phyloP scores from a whole-genome alignment of 2,888 invertebrate species.

The Pilophorus perplexus region DNA sequence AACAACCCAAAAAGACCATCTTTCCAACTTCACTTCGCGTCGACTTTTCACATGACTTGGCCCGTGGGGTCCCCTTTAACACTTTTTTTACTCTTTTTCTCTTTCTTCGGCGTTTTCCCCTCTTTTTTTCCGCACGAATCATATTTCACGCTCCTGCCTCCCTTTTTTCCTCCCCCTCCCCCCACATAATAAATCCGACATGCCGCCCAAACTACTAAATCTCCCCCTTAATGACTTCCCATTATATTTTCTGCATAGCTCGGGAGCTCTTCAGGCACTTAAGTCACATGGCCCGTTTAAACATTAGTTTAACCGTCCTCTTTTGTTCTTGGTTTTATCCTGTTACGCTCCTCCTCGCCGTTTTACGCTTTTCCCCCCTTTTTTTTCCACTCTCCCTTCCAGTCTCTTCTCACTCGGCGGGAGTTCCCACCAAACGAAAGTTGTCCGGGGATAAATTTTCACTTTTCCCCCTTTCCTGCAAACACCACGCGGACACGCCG shows the following conservation, averaged over 20 bases:
- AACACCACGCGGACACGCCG: too few relatives aligned
- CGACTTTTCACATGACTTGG: slow-evolving; percentile 16
- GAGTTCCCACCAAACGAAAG: too few relatives aligned
- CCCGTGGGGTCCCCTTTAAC: not conserved
- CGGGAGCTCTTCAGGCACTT: slow-evolving; percentile 16
- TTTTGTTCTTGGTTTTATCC: slow-evolving; percentile 13
- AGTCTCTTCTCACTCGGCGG: not conserved
- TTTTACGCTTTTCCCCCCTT: not conserved
- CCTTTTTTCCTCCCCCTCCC: not conserved
- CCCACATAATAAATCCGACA: slow-evolving; percentile 19
- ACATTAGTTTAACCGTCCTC: slow-evolving; percentile 11
- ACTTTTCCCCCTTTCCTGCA: too few relatives aligned
- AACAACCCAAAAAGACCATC: too few relatives aligned
- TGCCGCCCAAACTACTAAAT: slow-evolving; percentile 21
- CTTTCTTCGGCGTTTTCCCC: too few relatives aligned
- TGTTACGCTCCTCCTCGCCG: not conserved
- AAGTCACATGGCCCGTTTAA: slow-evolving; percentile 20
- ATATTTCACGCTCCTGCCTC: slow-evolving; percentile 14
- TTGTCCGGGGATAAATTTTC: not conserved
- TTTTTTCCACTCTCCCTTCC: not conserved
- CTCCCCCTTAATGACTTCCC: slow-evolving; percentile 20
- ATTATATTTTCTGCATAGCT: slow-evolving; percentile 23
- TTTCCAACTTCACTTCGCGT: not conserved
- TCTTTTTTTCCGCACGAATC: slow-evolving; percentile 22
- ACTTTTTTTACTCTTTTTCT: not conserved